phyloP scores from a whole-genome alignment of 2,888 invertebrate species.

The Eristalis tenax region DNA sequence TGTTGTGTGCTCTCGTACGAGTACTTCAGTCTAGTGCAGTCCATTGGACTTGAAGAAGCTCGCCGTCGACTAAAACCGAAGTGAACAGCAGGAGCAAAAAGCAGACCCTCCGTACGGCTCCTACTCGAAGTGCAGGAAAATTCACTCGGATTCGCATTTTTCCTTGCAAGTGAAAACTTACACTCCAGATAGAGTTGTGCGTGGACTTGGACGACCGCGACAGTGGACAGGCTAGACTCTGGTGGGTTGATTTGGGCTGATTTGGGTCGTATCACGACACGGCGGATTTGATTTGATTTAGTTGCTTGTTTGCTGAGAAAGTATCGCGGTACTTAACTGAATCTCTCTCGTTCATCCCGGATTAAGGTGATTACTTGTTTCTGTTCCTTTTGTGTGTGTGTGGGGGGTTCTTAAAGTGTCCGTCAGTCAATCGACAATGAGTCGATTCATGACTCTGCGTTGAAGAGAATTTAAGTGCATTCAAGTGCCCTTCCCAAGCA shows the following conservation, averaged over 20 bases:
- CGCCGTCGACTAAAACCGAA: constrained; percentile 6
- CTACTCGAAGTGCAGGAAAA: constrained; percentile 36
- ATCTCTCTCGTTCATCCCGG: background rate
- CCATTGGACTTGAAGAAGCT: constrained; percentile 41
- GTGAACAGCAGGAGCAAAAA: constrained; percentile 2
- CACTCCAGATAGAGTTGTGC: background rate
- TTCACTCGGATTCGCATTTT: constrained; percentile 10
- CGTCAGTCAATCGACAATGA: background rate
- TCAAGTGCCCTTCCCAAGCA: background rate
- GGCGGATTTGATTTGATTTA: background rate
- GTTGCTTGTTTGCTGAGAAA: background rate
- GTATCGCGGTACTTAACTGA: background rate
- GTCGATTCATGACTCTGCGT: constrained; percentile 11
- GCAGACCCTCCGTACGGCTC: constrained; percentile 35
- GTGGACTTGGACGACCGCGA: background rate
- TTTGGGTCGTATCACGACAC: background rate
- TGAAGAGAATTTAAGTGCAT: constrained; percentile 9
- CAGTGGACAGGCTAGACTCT: background rate
- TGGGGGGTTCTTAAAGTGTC: background rate
- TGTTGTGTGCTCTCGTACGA: background rate
- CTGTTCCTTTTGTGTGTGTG: background rate
- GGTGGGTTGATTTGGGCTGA: background rate
- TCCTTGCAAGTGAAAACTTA: background rate
- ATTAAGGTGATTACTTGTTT: background rate
- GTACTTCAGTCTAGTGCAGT: constrained; percentile 36